phyloP scores from a whole-genome alignment of 2,888 invertebrate genomes.

The Macrophya alboannulata region DNA sequence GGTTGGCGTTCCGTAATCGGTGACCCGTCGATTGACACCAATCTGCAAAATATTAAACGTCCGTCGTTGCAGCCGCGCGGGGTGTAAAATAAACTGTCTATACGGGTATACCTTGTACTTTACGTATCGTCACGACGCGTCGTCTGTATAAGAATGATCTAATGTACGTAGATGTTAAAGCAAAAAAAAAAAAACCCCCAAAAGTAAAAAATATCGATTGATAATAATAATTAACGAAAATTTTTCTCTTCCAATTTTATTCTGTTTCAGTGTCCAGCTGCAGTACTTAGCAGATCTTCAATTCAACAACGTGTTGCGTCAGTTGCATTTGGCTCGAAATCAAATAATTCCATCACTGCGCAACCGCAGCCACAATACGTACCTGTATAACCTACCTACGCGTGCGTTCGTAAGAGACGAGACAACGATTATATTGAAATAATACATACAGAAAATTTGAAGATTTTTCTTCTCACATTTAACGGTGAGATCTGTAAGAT shows the following conservation, averaged over 20 bases:
- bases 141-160: constrained; percentile 21
- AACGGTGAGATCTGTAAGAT: neutral
- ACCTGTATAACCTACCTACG: too few species aligned
- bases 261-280: constrained; percentile 50
- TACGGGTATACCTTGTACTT: too few species aligned
- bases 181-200: neutral
- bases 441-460: too few species aligned
- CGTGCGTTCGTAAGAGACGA: too few species aligned
- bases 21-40: constrained; percentile 75
- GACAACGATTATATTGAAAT: too few species aligned
- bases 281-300: too few species aligned
- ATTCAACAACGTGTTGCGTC: too few species aligned
- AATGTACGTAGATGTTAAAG: neutral
- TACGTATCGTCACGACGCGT: neutral
- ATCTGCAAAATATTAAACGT: constrained; percentile 67
- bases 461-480: neutral
- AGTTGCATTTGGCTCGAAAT: too few species aligned
- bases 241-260: neutral
- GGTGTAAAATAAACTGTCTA: neutral
- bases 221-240: neutral
- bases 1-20: constrained; percentile 62
- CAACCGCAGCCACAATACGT: too few species aligned
- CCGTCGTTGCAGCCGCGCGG: neutral
- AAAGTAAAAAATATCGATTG: neutral
- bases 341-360: too few species aligned